Conservation (phyloP, 2,888 invertebrate genomes). For the Anoncus sp. region DNA sequence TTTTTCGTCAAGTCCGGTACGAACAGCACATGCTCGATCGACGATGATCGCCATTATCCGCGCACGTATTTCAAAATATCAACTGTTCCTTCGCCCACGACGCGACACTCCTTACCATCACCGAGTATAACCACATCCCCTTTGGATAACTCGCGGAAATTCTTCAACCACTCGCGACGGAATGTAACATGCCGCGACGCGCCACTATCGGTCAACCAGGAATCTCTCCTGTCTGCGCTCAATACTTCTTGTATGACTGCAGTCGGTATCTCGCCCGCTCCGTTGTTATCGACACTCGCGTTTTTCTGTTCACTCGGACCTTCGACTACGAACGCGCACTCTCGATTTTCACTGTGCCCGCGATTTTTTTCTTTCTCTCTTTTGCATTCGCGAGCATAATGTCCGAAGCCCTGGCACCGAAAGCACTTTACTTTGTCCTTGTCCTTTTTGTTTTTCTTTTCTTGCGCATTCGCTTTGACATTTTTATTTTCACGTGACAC, state of each 20-base stretch:
- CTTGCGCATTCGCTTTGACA: not conserved
- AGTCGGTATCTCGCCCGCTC: not conserved
- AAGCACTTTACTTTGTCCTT: slow-evolving; percentile 15
- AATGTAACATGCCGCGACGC: slow-evolving; percentile 51
- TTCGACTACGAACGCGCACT: slow-evolving; percentile 15
- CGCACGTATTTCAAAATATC: slow-evolving; percentile 12
- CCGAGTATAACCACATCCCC: not conserved
- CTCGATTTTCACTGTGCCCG: slow-evolving; percentile 3
- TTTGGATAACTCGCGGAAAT: slow-evolving; percentile 2
- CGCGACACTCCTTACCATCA: slow-evolving; percentile 2
- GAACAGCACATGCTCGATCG: slow-evolving; percentile 26
- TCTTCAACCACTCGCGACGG: slow-evolving; percentile 47
- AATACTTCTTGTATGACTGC: slow-evolving; percentile 6
- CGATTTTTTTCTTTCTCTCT: not conserved
- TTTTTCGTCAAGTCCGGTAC: slow-evolving; percentile 41
- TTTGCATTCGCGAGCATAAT: slow-evolving; percentile 27
- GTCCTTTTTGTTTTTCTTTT: not conserved
- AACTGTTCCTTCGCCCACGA: slow-evolving; percentile 15
- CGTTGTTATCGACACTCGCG: not conserved
- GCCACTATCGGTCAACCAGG: slow-evolving; percentile 35
- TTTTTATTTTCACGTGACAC: not conserved
- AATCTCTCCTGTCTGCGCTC: slow-evolving; percentile 22
- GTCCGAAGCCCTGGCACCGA: slow-evolving; percentile 3
- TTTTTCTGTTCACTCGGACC: not conserved
- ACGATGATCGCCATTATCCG: slow-evolving; percentile 1